These are phyloP conservation scores for Papilio polytes DNA, from an alignment of 1,140 invertebrate genomes.

Conservation along the genomic window DNA sequence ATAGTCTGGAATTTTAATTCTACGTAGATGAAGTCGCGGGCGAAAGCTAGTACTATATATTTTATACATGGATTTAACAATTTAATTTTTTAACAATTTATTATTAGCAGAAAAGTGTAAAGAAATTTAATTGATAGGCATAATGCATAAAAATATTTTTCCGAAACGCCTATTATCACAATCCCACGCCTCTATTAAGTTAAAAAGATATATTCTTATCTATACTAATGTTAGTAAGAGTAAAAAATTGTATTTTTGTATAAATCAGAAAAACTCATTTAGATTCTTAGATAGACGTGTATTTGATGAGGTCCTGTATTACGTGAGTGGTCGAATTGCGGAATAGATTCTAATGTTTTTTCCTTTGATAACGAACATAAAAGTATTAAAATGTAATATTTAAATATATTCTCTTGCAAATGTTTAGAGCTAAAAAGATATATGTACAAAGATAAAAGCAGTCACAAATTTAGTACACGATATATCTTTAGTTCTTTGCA, in stretches of 20 bases:
- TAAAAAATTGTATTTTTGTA: no score
- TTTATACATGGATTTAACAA: no score
- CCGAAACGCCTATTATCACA: background rate
- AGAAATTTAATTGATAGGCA: background rate
- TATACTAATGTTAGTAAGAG: no score
- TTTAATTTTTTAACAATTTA: no score
- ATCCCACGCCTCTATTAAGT: background rate
- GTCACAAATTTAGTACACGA: background rate
- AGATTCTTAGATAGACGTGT: no score
- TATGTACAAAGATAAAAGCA: background rate
- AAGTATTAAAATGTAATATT: background rate
- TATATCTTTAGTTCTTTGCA: constrained; percentile 26
- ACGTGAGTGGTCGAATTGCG: no score
- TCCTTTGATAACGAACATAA: background rate
- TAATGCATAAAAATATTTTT: background rate
- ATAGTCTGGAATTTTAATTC: no score
- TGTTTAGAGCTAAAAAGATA: background rate
- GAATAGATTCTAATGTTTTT: background rate
- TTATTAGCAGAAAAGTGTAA: background rate
- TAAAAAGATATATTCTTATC: background rate
- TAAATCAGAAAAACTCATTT: no score
- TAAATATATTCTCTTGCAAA: background rate
- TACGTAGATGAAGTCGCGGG: no score
- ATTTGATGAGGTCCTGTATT: no score
- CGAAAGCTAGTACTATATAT: no score